Evolutionary conservation across 2,888 invertebrate genomes (phyloP).

Genomic region (Ichneumoninae sp.): DNA sequence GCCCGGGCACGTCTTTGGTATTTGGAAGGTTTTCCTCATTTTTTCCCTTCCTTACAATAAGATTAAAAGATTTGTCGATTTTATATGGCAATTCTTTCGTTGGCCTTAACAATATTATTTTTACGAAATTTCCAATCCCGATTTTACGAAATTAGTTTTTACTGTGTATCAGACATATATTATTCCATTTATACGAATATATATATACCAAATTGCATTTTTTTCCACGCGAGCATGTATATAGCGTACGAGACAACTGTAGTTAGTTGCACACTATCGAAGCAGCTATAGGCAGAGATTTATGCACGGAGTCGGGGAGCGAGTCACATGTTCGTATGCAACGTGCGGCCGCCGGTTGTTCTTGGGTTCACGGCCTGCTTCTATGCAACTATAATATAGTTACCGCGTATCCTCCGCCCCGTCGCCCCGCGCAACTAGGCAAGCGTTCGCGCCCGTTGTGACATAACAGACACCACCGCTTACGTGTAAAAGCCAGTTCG

Average conservation of each 20-base stretch:
- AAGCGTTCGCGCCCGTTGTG: conserved; percentile 68
- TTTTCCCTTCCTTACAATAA: no score
- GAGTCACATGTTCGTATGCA: conserved; percentile 76
- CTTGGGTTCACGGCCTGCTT: conserved; percentile 77
- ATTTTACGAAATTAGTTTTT: no score
- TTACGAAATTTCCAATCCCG: no score
- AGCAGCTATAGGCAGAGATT: conserved; percentile 14
- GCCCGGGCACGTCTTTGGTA: no score
- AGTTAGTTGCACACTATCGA: background rate
- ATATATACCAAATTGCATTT: no score
- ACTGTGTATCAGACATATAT: no score
- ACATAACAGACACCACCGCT: conserved; percentile 72
- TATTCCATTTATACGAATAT: no score
- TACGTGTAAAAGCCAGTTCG: conserved; percentile 32
- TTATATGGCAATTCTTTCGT: no score
- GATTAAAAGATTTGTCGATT: no score
- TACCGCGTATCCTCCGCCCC: conserved; percentile 3
- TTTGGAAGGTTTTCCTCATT: no score
- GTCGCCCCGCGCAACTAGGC: conserved; percentile 57
- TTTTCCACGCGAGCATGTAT: no score
- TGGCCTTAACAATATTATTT: no score
- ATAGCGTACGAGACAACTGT: background rate
- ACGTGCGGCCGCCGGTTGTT: conserved; percentile 73
- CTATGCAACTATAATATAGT: conserved; percentile 62
- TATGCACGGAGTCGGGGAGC: conserved; percentile 41